Evolutionary conservation across 1,140 invertebrate genomes (phyloP).

Genomic region (Pseudoatta argentina): DNA sequence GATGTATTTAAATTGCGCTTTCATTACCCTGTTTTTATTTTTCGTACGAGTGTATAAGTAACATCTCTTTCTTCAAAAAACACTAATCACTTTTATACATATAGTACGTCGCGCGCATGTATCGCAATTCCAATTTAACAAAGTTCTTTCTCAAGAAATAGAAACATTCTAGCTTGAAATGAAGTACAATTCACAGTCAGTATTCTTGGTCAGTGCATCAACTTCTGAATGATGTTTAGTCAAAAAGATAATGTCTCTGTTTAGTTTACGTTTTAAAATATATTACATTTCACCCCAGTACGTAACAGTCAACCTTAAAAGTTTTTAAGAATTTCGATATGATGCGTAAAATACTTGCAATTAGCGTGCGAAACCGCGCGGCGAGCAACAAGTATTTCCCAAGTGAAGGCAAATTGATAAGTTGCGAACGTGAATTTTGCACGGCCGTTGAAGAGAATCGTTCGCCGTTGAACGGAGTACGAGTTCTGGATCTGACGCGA

Average conservation of each 20-base stretch:
- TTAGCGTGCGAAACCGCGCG: neutral
- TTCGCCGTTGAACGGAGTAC: constrained; percentile 88
- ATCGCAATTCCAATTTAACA: too few relatives aligned
- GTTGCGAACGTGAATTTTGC: constrained; percentile 24
- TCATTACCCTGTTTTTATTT: neutral
- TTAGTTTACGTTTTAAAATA: neutral
- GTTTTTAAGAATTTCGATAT: neutral
- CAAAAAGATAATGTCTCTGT: neutral
- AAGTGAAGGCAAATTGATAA: neutral
- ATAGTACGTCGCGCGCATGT: too few relatives aligned
- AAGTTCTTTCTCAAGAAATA: too few relatives aligned
- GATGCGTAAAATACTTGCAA: constrained; percentile 12
- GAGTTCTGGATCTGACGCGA: constrained; percentile 93
- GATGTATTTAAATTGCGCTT: neutral
- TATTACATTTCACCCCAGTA: neutral
- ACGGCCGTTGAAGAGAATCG: constrained; percentile 55
- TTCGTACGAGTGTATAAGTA: neutral
- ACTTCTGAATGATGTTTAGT: neutral
- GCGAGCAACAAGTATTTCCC: neutral
- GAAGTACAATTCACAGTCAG: too few relatives aligned
- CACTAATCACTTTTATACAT: too few relatives aligned
- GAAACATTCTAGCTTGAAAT: too few relatives aligned
- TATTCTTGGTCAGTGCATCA: too few relatives aligned
- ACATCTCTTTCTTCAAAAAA: too few relatives aligned
- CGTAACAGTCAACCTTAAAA: neutral